phyloP scores from a whole-genome alignment of 2,113 vertebrate genomes.

The Natator depressus region DNA sequence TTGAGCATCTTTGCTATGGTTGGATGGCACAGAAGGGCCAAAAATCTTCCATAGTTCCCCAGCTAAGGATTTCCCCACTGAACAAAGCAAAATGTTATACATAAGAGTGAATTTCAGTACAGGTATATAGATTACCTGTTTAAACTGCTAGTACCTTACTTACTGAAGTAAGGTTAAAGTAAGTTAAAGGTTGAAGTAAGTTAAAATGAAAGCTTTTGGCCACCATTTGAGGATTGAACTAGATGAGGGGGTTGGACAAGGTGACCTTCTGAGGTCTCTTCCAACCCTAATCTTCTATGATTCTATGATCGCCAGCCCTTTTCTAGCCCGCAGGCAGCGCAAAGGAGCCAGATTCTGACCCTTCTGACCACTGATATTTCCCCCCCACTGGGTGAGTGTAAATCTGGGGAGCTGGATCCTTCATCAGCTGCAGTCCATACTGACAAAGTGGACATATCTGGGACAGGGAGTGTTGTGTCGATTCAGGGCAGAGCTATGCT shows the following conservation, averaged over 20 bases:
- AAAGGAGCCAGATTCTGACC: background rate
- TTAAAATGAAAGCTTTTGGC: background rate
- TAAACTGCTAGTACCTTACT: background rate
- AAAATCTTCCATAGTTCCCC: background rate
- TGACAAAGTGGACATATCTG: background rate
- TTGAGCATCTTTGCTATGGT: background rate
- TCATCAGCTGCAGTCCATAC: background rate
- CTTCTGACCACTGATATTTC: background rate
- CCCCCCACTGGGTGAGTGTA: background rate
- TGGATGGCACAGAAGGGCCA: background rate
- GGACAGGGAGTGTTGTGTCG: background rate
- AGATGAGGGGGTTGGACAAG: too few relatives aligned
- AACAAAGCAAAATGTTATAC: background rate
- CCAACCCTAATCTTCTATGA: too few relatives aligned
- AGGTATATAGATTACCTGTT: background rate
- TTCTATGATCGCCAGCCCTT: background rate
- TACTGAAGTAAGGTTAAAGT: too few relatives aligned
- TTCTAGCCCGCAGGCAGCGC: background rate
- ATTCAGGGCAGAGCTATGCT: background rate
- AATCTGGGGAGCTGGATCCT: background rate
- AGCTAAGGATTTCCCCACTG: background rate
- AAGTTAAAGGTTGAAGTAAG: too few relatives aligned
- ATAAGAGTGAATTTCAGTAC: background rate
- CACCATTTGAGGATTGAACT: background rate
- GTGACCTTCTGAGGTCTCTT: too few relatives aligned